Percentiles rank a stretch among this genome's conserved stretches.
These are phyloP conservation scores for Enteromius afrohamiltoni DNA, from an alignment of 2,797 vertebrate genomes.

Conservation along the genomic window DNA sequence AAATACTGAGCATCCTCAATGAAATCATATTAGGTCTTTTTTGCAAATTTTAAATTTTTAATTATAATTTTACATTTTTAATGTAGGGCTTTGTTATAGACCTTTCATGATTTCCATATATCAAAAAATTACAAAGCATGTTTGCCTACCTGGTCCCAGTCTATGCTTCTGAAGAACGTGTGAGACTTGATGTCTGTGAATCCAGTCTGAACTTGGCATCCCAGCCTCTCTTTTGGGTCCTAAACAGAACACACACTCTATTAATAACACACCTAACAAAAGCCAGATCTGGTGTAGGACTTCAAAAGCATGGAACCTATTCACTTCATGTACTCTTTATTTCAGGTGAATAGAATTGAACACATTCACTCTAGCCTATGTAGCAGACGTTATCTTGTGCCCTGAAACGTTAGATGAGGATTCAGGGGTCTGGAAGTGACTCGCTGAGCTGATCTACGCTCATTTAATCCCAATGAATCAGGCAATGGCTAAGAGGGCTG, in stretches of 20 bases:
- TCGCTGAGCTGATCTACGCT: constrained; percentile 17
- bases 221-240: constrained; percentile 98
- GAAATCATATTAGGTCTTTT: not conserved
- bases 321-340: not conserved
- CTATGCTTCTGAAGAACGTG: constrained; percentile 97
- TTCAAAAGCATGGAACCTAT: not conserved
- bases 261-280: constrained; percentile 26
- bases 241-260: constrained; percentile 68
- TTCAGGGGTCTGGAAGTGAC: not conserved
- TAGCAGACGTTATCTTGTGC: not conserved
- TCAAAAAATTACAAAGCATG: not conserved
- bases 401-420: not conserved
- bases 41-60: too few species aligned
- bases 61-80: too few species aligned
- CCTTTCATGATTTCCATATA: not conserved
- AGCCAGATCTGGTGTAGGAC: not conserved
- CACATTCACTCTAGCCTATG: constrained; percentile 8
- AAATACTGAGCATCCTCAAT: not conserved
- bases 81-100: not conserved
- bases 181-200: constrained; percentile 97
- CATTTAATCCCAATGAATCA: constrained; percentile 38
- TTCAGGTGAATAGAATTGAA: constrained; percentile 1
- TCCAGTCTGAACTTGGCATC: constrained; percentile 92
- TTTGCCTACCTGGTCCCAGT: constrained; percentile 93
- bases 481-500: constrained; percentile 22